Evolutionary conservation across 2,113 vertebrate genomes (phyloP).

Genomic region (Stegostoma tigrinum): DNA sequence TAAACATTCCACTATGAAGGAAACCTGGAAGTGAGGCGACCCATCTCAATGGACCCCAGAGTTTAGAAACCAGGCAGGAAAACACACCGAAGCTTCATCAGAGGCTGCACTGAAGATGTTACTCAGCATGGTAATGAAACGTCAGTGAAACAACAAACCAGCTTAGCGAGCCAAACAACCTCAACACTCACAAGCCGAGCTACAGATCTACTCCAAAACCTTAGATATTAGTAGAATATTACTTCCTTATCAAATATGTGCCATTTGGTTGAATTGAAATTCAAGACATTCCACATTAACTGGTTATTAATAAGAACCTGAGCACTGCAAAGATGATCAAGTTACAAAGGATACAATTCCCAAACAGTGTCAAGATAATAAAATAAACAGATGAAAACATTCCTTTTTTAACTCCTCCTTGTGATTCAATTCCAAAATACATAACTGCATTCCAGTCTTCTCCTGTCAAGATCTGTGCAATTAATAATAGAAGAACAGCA

Average conservation of each 20-base stretch:
- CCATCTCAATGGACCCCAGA: too few relatives aligned
- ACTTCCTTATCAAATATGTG: not conserved
- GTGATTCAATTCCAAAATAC: slow-evolving; percentile 89
- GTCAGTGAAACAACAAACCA: too few relatives aligned
- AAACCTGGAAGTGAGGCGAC: too few relatives aligned
- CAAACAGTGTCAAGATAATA: slow-evolving; percentile 87
- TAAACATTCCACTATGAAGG: too few relatives aligned
- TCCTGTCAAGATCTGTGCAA: slow-evolving; percentile 77
- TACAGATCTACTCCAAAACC: too few relatives aligned
- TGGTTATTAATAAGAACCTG: too few relatives aligned
- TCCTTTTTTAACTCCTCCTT: slow-evolving; percentile 80
- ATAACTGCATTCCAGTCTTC: slow-evolving; percentile 97
- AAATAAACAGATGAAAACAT: slow-evolving; percentile 96
- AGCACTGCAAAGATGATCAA: not conserved
- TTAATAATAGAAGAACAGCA: not conserved
- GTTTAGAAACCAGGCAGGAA: too few relatives aligned
- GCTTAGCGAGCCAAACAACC: too few relatives aligned
- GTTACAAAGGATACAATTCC: slow-evolving; percentile 90
- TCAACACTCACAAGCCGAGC: too few relatives aligned
- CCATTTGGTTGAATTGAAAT: not conserved
- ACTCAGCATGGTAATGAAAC: too few relatives aligned
- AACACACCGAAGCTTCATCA: too few relatives aligned
- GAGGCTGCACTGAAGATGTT: too few relatives aligned
- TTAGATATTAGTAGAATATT: not conserved
- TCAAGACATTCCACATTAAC: not conserved